A percentile compares a stretch with the other conserved stretches of the same genome.
These are phyloP conservation scores for Brevimyrus niger DNA, from an alignment of 2,113 vertebrate species.

Conservation along the genomic window DNA sequence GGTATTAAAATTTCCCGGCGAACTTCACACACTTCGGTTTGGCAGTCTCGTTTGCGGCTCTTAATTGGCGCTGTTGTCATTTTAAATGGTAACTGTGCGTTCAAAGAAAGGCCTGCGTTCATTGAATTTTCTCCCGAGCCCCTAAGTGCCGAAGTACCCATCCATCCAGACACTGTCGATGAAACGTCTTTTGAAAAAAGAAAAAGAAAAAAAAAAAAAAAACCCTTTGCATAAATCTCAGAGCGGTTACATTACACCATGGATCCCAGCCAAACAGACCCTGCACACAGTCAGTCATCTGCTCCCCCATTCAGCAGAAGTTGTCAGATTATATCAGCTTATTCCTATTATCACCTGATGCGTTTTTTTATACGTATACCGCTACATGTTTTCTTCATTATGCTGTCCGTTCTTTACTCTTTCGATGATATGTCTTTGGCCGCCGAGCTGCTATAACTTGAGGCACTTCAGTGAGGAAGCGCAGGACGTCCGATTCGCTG, in stretches of 20 bases:
- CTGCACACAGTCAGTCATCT: not conserved
- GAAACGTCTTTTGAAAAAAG: not conserved
- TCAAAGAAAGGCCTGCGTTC: not conserved
- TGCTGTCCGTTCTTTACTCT: not conserved
- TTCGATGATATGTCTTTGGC: not conserved
- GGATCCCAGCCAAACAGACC: not conserved
- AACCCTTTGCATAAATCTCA: not conserved
- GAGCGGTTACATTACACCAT: not conserved
- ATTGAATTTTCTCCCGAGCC: not conserved
- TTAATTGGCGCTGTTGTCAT: not conserved
- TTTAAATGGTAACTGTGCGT: not conserved
- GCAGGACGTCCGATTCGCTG: not conserved
- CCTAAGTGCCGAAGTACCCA: not conserved
- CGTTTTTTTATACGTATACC: too few species aligned
- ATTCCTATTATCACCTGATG: not conserved
- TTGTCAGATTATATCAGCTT: not conserved
- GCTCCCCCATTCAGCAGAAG: not conserved
- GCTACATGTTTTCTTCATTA: slow-evolving; percentile 1
- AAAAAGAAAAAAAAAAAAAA: not conserved
- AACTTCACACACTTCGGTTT: not conserved
- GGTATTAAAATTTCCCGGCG: not conserved
- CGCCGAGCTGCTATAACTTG: not conserved
- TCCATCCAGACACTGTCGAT: not conserved
- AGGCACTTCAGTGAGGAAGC: not conserved
- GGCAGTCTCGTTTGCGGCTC: not conserved